These are phyloP conservation scores for Spea hammondii DNA, from an alignment of 2,797 vertebrate species.

Conservation along the genomic window DNA sequence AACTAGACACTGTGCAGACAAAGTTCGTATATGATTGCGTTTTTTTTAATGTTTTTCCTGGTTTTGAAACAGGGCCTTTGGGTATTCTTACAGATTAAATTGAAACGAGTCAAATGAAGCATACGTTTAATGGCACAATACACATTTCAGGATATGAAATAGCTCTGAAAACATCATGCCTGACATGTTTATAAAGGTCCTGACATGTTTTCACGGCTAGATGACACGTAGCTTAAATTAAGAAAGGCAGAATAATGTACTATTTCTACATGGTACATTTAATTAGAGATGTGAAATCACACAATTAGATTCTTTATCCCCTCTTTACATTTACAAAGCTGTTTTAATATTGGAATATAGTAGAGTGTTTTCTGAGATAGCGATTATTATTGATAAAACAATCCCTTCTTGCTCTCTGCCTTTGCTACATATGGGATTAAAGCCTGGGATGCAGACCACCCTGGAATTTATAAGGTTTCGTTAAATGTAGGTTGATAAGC, in stretches of 20 bases:
- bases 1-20: conserved; percentile 69
- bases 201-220: conserved; percentile 47
- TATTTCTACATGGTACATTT: conserved; percentile 40
- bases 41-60: conserved; percentile 61
- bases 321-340: conserved; percentile 10
- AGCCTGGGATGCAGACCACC: too few species aligned
- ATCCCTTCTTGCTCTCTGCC: background rate
- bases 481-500: too few species aligned
- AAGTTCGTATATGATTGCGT: conserved; percentile 64
- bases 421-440: conserved; percentile 9
- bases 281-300: conserved; percentile 27
- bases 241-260: conserved; percentile 40
- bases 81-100: conserved; percentile 62
- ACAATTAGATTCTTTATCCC: background rate
- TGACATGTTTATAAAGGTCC: conserved; percentile 52
- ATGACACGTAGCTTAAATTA: conserved; percentile 40
- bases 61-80: conserved; percentile 61
- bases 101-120: conserved; percentile 63
- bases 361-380: conserved; percentile 8
- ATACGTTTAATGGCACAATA: conserved; percentile 57
- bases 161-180: conserved; percentile 45
- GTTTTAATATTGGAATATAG: background rate
- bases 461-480: too few species aligned
- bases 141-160: conserved; percentile 41
- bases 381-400: conserved; percentile 28